These are phyloP conservation scores for Felis chaus DNA, from an alignment of 2,113 vertebrate species.

Conservation along the genomic window DNA sequence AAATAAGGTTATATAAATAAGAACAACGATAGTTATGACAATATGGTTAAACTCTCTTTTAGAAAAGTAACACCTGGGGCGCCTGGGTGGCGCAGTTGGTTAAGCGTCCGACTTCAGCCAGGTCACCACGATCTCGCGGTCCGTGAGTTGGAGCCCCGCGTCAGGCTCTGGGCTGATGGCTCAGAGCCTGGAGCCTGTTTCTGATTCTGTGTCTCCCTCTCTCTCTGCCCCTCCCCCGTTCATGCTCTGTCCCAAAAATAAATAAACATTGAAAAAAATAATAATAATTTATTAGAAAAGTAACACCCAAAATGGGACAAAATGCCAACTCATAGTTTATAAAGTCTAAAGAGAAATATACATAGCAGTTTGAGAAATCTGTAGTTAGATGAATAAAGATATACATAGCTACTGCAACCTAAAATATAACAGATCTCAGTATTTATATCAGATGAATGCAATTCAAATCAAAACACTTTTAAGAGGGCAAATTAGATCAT, in stretches of 20 bases:
- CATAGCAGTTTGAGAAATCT: neutral
- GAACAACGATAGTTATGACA: neutral
- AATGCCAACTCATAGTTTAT: neutral
- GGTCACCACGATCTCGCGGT: too few relatives aligned
- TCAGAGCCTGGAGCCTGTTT: too few relatives aligned
- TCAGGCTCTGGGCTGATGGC: too few relatives aligned
- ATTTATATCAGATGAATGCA: slow-evolving; percentile 20
- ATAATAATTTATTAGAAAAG: too few relatives aligned
- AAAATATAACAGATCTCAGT: slow-evolving; percentile 1
- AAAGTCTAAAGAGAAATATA: neutral
- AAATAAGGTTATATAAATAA: neutral
- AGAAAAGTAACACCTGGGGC: neutral
- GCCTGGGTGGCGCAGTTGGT: too few relatives aligned
- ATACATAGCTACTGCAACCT: neutral
- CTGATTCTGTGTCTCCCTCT: too few relatives aligned
- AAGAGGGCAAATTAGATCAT: neutral
- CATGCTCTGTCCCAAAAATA: too few relatives aligned
- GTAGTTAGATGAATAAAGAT: neutral
- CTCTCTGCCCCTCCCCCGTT: too few relatives aligned
- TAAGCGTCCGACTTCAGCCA: too few relatives aligned
- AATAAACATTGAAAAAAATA: too few relatives aligned
- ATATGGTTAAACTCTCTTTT: neutral
- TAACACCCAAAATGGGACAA: neutral
- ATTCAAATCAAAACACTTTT: slow-evolving; percentile 49
- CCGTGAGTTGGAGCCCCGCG: too few relatives aligned